These are phyloP conservation scores for Gymnoscelis rufifasciata DNA, from an alignment of 2,888 invertebrate genomes.

Conservation along the genomic window DNA sequence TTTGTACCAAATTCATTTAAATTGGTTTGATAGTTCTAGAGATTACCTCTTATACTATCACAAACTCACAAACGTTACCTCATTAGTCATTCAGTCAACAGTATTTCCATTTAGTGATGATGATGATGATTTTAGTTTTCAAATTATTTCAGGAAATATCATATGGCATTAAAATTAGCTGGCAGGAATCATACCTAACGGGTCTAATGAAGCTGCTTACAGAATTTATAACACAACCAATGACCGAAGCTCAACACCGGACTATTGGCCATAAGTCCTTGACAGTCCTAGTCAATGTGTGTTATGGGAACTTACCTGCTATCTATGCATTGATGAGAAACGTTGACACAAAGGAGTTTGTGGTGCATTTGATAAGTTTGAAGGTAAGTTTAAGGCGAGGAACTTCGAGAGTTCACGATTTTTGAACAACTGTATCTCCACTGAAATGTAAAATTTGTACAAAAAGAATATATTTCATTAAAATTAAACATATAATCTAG, in stretches of 20 bases:
- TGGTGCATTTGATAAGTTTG: constrained; percentile 80
- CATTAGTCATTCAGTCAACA: too few species aligned
- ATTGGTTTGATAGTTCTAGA: too few species aligned
- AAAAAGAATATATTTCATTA: too few species aligned
- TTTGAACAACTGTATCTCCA: too few species aligned
- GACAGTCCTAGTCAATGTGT: constrained; percentile 87
- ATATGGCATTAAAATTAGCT: constrained; percentile 87
- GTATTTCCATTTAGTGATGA: too few species aligned
- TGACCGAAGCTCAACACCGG: constrained; percentile 58
- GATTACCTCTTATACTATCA: too few species aligned
- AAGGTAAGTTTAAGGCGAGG: constrained; percentile 67
- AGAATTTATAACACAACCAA: constrained; percentile 79
- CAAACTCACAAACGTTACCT: too few species aligned
- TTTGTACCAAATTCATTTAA: too few species aligned
- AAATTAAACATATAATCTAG: too few species aligned
- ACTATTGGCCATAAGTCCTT: constrained; percentile 76
- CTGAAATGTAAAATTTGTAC: too few species aligned
- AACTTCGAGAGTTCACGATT: too few species aligned
- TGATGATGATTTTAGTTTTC: too few species aligned
- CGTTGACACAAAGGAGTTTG: constrained; percentile 84
- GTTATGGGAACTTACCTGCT: constrained; percentile 87
- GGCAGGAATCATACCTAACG: constrained; percentile 88
- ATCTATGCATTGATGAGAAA: constrained; percentile 85
- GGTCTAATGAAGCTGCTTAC: constrained; percentile 83
- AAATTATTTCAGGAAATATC: constrained; percentile 82